Evolutionary conservation across 2,113 vertebrate species (phyloP).

Genomic region (Cavia aperea): DNA sequence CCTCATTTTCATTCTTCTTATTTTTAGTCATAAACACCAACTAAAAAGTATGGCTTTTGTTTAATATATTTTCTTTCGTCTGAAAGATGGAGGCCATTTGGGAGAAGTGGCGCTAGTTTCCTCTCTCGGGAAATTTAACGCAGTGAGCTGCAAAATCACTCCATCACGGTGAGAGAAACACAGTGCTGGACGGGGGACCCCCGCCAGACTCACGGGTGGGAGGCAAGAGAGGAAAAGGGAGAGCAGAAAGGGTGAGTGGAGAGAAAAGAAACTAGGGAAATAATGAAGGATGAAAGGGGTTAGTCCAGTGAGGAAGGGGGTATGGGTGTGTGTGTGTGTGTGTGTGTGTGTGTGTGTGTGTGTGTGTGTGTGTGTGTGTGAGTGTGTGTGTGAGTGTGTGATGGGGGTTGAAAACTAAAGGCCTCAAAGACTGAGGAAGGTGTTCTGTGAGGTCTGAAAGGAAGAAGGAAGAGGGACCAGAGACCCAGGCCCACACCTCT

Average conservation of each 20-base stretch:
- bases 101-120: background rate
- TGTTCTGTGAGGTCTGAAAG: no score
- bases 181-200: background rate
- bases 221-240: background rate
- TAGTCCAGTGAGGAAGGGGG: background rate
- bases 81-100: background rate
- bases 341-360: background rate
- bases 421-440: no score
- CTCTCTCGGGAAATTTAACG: background rate
- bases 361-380: background rate
- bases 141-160: background rate
- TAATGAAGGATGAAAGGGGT: background rate
- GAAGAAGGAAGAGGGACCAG: no score
- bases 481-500: no score
- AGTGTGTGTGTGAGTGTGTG: no score
- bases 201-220: background rate
- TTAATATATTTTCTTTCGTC: constrained; percentile 4
- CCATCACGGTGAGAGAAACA: background rate
- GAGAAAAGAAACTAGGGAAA: background rate
- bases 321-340: background rate
- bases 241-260: background rate
- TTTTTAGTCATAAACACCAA: background rate
- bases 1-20: background rate
- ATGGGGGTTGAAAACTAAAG: no score
- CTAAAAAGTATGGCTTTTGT: background rate